Evolutionary conservation across 1,140 invertebrate genomes (phyloP), one percentile per base, ranked within the genome.

Genomic region (Aphelenchoides besseyi): DNA sequence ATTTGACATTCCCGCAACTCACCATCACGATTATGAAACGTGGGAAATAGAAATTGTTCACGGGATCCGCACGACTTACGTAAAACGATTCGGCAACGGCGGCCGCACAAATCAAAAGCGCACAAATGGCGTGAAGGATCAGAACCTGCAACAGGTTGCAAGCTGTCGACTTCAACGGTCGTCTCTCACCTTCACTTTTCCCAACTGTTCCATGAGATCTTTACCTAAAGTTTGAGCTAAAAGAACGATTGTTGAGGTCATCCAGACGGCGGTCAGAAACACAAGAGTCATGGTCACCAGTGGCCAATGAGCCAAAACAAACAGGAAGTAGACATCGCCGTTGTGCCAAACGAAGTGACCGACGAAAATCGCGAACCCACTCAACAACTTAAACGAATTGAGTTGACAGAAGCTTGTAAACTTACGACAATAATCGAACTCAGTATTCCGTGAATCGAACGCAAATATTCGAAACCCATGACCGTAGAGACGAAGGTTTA

Each of bases 401-500:
- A n/a, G 2, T 36, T n/a, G 16, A 18, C 59, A 61, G 35, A 64
- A 55, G 23, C 26, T 16, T 67, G 12, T 66, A 30, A 61, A 66
- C 37, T 68, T 66, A 66, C 63, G 16, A 66, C 32, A 32, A 68
- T 68, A 32, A 68, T 68, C 8, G 52, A 1, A 29, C 48, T 66
- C 36, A 66, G 28, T 29, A 68, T 18, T 35, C 66, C 66, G 48
- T 68, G 66, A n/a, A 68, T 32, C 9, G 66, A 68, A 2, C 48
- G 0, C n/a, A 68, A 30, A 35, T 68, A 68, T 29, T 68, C 66
- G 18, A 64, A 8, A 68, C 66, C 66, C 66, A 68, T 68, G 67
- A 23, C 18, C n/a, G n/a, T n/a, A n/a, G n/a, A n/a, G n/a, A n/a
- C n/a, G n/a, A n/a, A n/a, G n/a, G n/a, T n/a, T n/a, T n/a, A n/a